Percentiles rank a stretch among this genome's conserved stretches.
These are phyloP conservation scores for Zoanthus sociatus DNA, from an alignment of 92 coral and sea anemone genomes.

Conservation along the genomic window DNA sequence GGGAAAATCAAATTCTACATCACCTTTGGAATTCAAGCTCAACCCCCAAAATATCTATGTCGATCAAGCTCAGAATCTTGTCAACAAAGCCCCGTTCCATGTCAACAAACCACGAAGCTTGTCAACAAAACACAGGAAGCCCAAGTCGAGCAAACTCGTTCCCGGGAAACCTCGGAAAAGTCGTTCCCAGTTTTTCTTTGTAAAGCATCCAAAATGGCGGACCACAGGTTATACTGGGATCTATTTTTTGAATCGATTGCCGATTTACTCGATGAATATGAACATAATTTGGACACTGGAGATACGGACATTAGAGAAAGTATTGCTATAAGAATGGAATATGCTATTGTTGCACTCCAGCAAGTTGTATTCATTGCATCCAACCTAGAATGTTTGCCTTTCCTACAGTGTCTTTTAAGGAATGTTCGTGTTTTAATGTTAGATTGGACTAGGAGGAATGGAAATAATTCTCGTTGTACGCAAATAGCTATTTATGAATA, in stretches of 20 bases:
- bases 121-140: not conserved
- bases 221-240: not conserved
- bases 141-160: not conserved
- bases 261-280: conserved; percentile 12
- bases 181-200: not conserved
- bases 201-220: conserved; percentile 19
- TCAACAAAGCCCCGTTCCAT: not conserved
- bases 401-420: conserved; percentile 10
- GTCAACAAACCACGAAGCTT: not conserved
- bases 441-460: conserved; percentile 10
- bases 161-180: not conserved
- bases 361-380: conserved; percentile 15
- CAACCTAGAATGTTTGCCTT: not conserved
- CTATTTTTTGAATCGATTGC: conserved; percentile 14
- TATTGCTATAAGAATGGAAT: conserved; percentile 24
- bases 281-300: conserved; percentile 8
- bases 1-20: not conserved
- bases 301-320: conserved; percentile 16
- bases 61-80: not conserved
- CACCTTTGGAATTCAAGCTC: conserved; percentile 5
- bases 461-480: conserved; percentile 34
- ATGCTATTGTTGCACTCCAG: conserved; percentile 36
- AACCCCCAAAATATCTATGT: not conserved
- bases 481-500: conserved; percentile 47
- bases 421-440: conserved; percentile 41